phyloP scores from a whole-genome alignment of 2,888 invertebrate genomes.

The Sminthurinus aureus region DNA sequence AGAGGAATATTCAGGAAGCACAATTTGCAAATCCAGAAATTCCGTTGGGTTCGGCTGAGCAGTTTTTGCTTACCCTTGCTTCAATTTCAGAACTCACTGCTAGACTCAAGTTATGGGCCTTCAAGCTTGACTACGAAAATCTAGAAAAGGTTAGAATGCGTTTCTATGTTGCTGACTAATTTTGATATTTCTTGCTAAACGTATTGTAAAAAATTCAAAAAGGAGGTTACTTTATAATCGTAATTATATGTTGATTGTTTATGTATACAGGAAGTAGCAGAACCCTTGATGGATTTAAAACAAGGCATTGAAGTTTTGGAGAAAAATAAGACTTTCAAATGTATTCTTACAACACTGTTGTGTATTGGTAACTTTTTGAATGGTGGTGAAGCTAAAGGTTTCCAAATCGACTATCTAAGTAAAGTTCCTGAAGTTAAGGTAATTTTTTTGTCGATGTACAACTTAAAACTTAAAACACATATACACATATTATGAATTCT shows the following conservation, averaged over 20 bases:
- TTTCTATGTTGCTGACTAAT: background rate
- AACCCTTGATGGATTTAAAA: slow-evolving; percentile 98
- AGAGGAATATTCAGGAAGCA: slow-evolving; percentile 94
- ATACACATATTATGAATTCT: no score
- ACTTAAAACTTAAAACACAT: no score
- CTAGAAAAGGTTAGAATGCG: slow-evolving; percentile 76
- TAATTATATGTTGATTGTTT: no score
- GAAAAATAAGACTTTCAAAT: slow-evolving; percentile 92
- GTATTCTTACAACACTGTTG: slow-evolving; percentile 90
- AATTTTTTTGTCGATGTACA: no score
- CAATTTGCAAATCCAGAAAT: slow-evolving; percentile 90
- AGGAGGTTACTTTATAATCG: no score
- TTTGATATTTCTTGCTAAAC: no score
- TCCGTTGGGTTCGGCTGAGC: slow-evolving; percentile 94
- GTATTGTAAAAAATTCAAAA: no score
- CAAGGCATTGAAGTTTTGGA: slow-evolving; percentile 92
- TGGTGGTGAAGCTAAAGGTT: slow-evolving; percentile 88
- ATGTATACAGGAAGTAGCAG: slow-evolving; percentile 90
- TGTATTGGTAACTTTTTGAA: slow-evolving; percentile 97
- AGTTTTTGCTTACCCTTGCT: slow-evolving; percentile 95
- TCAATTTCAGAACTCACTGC: slow-evolving; percentile 95
- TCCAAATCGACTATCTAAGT: slow-evolving; percentile 95
- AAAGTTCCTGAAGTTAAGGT: slow-evolving; percentile 99
- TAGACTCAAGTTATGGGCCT: slow-evolving; percentile 95
- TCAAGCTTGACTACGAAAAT: slow-evolving; percentile 97